phyloP scores from a whole-genome alignment of 2,113 vertebrate species.

The Phodopus roborovskii region DNA sequence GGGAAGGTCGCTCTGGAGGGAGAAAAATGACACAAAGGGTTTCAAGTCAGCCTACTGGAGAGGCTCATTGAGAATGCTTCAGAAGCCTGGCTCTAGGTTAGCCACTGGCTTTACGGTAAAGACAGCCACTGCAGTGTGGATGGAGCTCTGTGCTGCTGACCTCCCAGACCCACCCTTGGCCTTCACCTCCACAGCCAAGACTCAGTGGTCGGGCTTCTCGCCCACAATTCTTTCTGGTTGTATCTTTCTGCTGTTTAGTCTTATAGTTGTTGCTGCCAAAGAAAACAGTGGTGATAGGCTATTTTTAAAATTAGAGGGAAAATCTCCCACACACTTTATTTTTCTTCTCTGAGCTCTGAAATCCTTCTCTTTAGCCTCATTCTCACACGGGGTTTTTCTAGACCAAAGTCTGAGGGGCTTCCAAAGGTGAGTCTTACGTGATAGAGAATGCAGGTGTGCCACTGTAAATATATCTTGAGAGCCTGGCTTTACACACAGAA shows the following conservation, averaged over 20 bases:
- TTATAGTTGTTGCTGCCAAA: slow-evolving; percentile 14
- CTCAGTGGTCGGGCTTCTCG: background rate
- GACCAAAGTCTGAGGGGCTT: slow-evolving; percentile 10
- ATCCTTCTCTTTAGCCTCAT: slow-evolving; percentile 14
- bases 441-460: background rate
- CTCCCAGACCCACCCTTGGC: background rate
- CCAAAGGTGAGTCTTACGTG: background rate
- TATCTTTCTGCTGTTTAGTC: background rate
- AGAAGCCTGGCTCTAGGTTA: slow-evolving; percentile 18
- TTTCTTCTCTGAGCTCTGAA: slow-evolving; percentile 23
- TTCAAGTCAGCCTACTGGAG: background rate
- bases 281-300: background rate
- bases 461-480: slow-evolving; percentile 33
- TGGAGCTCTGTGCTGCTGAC: background rate
- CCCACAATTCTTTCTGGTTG: background rate
- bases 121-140: background rate
- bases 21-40: background rate
- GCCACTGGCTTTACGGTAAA: background rate
- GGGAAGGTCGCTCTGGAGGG: background rate
- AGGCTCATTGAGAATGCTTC: background rate
- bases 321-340: background rate
- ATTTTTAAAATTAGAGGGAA: background rate
- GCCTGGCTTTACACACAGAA: background rate
- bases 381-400: background rate
- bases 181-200: background rate